Evolutionary conservation across 2,113 vertebrate species (phyloP).

Genomic region (Indri indri): DNA sequence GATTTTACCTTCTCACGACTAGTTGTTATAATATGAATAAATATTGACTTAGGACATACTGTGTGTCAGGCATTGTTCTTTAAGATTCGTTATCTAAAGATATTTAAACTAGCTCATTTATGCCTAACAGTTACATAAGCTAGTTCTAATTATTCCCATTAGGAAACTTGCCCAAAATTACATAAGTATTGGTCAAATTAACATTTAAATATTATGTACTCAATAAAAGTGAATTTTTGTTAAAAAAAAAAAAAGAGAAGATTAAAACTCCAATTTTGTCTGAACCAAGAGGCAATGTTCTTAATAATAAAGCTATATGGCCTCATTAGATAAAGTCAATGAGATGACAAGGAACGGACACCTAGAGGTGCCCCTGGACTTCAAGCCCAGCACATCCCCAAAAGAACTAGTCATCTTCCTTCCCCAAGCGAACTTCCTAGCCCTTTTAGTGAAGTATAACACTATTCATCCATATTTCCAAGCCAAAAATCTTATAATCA

Average conservation of each 20-base stretch:
- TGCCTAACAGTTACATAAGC: background rate
- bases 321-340: background rate
- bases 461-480: background rate
- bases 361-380: rapidly evolving
- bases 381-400: background rate
- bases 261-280: background rate
- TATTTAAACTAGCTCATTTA: background rate
- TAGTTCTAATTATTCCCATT: background rate
- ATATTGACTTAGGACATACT: background rate
- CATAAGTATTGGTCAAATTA: background rate
- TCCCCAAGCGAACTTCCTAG: background rate
- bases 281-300: background rate
- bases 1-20: background rate
- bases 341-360: background rate
- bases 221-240: too few species aligned
- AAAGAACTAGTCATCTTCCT: background rate
- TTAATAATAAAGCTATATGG: background rate
- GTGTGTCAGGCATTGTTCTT: background rate
- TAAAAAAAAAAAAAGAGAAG: background rate
- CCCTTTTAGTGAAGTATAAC: background rate
- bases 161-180: background rate
- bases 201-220: too few species aligned
- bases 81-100: background rate
- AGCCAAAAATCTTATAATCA: background rate
- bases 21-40: background rate